phyloP scores from a whole-genome alignment of 2,113 vertebrate species.

The human region GRCh38 chr2:23096001-23096500 shows the following conservation, averaged over 20 bases:
- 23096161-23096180: background rate
- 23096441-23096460: background rate
- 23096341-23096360: background rate
- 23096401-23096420: background rate
- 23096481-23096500: background rate
- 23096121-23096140: background rate
- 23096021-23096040: background rate
- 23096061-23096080: background rate
- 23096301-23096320: background rate
- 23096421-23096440: background rate
- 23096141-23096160: constrained; percentile 5
- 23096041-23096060: background rate
- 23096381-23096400: background rate
- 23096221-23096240: constrained; percentile 15
- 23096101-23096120: background rate
- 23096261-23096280: constrained; percentile 2
- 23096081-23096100: background rate
- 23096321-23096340: background rate
- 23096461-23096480: background rate
- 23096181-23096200: constrained; percentile 26
- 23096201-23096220: background rate
- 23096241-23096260: background rate
- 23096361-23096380: constrained; percentile 35
- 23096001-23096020: background rate
- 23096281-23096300: background rate